Percentiles rank a stretch among this genome's conserved stretches.
Conservation (phyloP, 2,113 vertebrate species). For the Megalops atlanticus region DNA sequence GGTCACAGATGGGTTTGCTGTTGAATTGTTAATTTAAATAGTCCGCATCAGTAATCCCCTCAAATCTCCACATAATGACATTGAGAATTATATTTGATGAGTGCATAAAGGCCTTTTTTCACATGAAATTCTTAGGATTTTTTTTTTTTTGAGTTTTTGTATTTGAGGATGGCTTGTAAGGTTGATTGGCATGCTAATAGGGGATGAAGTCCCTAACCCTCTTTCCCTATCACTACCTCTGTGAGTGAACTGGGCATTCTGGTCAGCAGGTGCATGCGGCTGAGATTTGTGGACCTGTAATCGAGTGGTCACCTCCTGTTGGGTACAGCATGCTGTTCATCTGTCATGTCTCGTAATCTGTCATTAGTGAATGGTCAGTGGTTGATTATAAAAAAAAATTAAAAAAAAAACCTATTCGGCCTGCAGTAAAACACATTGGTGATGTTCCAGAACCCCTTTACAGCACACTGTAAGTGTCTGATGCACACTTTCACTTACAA, state of each 20-base stretch:
- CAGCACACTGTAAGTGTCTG: background rate
- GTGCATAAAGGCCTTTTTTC: conserved; percentile 16
- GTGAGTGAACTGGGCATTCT: background rate
- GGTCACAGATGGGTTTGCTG: conserved; percentile 21
- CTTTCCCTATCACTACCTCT: background rate
- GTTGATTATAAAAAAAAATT: too few species aligned
- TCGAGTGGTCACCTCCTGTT: conserved; percentile 10
- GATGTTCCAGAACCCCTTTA: background rate
- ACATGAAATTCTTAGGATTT: conserved; percentile 13
- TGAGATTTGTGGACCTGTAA: conserved; percentile 13
- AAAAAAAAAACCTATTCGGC: conserved; percentile 22
- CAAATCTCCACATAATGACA: conserved; percentile 25
- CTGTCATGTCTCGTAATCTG: too few species aligned
- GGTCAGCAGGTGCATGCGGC: background rate
- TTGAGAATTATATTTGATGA: conserved; percentile 12
- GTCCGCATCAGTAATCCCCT: conserved; percentile 20
- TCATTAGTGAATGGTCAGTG: too few species aligned
- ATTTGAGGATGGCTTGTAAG: conserved; percentile 17
- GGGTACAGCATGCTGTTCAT: conserved; percentile 8
- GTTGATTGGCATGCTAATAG: background rate
- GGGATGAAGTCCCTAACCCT: background rate
- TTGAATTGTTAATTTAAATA: conserved; percentile 23
- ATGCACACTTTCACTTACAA: too few species aligned
- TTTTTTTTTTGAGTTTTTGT: conserved; percentile 9
- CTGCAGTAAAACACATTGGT: background rate